A percentile compares a stretch with the other conserved stretches of the same genome.
Conservation (phyloP, 2,888 invertebrate species). For the Caenorhabditis sp. region DNA sequence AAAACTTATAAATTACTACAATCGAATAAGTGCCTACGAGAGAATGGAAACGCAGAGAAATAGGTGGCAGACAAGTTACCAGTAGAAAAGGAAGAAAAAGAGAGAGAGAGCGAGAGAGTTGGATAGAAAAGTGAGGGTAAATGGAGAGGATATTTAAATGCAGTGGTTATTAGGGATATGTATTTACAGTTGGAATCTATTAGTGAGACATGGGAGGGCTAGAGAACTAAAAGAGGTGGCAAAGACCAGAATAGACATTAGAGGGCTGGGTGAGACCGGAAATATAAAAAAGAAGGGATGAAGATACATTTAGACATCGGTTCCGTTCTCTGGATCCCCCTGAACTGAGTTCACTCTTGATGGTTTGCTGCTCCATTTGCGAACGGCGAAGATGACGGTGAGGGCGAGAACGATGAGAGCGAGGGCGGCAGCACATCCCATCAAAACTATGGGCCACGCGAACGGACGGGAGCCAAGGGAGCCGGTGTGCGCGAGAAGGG, state of each 20-base stretch:
- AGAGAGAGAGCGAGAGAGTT: neutral
- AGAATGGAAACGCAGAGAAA: neutral
- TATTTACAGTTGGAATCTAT: neutral
- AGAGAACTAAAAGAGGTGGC: constrained; percentile 6
- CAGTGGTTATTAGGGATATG: constrained; percentile 27
- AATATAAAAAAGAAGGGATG: neutral
- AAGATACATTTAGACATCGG: constrained; percentile 58
- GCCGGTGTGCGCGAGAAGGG: constrained; percentile 61
- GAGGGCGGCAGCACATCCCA: constrained; percentile 62
- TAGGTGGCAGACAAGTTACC: constrained; percentile 42
- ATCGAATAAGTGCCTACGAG: constrained; percentile 37
- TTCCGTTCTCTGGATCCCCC: constrained; percentile 63
- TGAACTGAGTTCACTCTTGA: constrained; percentile 64
- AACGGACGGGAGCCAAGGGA: constrained; percentile 58
- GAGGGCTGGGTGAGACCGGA: constrained; percentile 41
- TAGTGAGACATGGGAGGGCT: neutral
- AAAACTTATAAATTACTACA: constrained; percentile 48
- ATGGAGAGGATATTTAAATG: constrained; percentile 19
- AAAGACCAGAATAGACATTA: constrained; percentile 33
- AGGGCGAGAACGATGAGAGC: constrained; percentile 54
- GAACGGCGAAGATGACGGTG: constrained; percentile 55
- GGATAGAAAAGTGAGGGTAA: constrained; percentile 12
- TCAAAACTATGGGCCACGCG: constrained; percentile 63
- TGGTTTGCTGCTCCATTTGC: constrained; percentile 68
- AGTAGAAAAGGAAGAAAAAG: constrained; percentile 15